Evolutionary conservation across 2,113 vertebrate species (phyloP).

Genomic region (Melanotaenia duboulayi): DNA sequence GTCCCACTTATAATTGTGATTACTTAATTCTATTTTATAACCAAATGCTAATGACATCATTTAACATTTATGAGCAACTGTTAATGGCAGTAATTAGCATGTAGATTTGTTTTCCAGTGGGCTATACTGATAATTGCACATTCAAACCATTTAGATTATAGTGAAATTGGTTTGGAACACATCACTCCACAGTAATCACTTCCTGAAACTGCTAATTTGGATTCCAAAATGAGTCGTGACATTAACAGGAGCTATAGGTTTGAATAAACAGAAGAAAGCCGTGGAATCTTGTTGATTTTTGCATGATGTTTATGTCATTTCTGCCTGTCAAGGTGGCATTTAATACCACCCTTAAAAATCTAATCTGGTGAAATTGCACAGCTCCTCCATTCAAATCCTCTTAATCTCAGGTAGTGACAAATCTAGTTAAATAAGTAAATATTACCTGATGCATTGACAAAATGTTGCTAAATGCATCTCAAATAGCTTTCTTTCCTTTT

Average conservation of each 20-base stretch:
- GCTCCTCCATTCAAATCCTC: conserved; percentile 24
- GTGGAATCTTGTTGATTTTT: conserved; percentile 42
- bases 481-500: background rate
- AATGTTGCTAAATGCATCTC: conserved; percentile 26
- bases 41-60: conserved; percentile 67
- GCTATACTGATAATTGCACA: conserved; percentile 66
- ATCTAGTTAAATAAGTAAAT: conserved; percentile 43
- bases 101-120: conserved; percentile 52
- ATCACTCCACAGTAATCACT: conserved; percentile 46
- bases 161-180: conserved; percentile 44
- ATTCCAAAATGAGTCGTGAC: conserved; percentile 32
- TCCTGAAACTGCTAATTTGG: conserved; percentile 45
- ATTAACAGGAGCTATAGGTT: conserved; percentile 16
- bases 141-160: conserved; percentile 56
- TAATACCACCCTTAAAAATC: conserved; percentile 31
- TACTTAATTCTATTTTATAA: conserved; percentile 43
- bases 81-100: conserved; percentile 68
- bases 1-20: conserved; percentile 20
- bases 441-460: conserved; percentile 29
- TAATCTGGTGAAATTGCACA: conserved; percentile 40
- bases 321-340: conserved; percentile 25
- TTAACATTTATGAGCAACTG: conserved; percentile 72
- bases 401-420: conserved; percentile 40
- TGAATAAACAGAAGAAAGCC: conserved; percentile 18
- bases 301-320: conserved; percentile 41